Evolutionary conservation across 2,888 invertebrate genomes (phyloP), one percentile per base, ranked within the genome.

Genomic region (Parnassius glacialis): DNA sequence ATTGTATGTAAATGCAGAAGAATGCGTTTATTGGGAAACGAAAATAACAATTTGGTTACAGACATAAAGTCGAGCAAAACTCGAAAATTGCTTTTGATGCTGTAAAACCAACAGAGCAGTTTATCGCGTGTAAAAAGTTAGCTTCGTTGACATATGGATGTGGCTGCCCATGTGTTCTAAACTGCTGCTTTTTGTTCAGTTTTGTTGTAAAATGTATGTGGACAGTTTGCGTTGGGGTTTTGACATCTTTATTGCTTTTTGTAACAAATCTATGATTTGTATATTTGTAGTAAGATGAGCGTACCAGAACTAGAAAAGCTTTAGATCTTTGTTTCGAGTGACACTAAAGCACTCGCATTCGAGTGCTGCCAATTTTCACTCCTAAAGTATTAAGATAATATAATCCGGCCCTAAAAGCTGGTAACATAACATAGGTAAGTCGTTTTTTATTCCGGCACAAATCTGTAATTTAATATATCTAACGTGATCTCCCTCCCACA

Each of bases 21-120:
- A 3, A 25, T 20, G 45, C 55, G 25, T 44, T 45, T 45, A 55
- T 55, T 12, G 55, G 45, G 9, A 45, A 55, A 44, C 12, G 45
- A 48, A 45, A 44, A 45, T 44, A 55, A 55, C 47, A 45, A n/a
- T 56, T 56, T 43, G n/a, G 9, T 47, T 10, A 34, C 25, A 34
- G 47, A 56, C 41, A 56, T 43, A 47, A 56, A 56, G 12, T 48
- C 56, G 41, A 34, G 2, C 47, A 25, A 48, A 56, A 56, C 12
- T 47, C 48, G 47, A 47, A 47, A 47, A 56, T 41, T 56, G 56
- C 47, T 47, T 48, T 47, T 56, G 56, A 56, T 56, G 56, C 47
- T 48, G 56, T 56, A 3, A 47, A 48, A 48, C 12, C 45, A 48
- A 25, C 51, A 25, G 25, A 20, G 5, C 11, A 11, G 34, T 55